A percentile compares a stretch with the other conserved stretches of the same genome.
These are phyloP conservation scores for Poecilia wingei DNA, from an alignment of 2,797 vertebrate species.

Conservation along the genomic window DNA sequence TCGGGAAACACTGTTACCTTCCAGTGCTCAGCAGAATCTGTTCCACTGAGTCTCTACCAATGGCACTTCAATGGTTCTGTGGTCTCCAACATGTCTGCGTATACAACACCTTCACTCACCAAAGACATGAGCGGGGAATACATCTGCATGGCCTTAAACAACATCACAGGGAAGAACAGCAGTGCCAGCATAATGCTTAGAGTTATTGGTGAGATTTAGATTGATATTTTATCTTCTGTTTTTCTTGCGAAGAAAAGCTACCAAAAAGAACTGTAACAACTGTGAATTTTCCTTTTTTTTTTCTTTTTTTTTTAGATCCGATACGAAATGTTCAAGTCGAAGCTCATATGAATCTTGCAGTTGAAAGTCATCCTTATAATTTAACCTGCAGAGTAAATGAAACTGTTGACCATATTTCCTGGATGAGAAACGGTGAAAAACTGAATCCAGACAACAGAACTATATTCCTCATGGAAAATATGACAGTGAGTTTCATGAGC, in stretches of 20 bases:
- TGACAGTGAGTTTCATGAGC: conserved; percentile 50
- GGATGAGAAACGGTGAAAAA: conserved; percentile 51
- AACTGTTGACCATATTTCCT: conserved; percentile 45
- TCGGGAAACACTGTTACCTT: conserved; percentile 35
- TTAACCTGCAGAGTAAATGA: conserved; percentile 53
- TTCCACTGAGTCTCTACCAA: conserved; percentile 50
- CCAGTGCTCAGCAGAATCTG: conserved; percentile 53
- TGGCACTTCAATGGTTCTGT: conserved; percentile 51
- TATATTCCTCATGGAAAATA: conserved; percentile 34
- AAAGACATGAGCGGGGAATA: conserved; percentile 42
- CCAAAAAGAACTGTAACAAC: not conserved
- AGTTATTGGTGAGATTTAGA: conserved; percentile 59
- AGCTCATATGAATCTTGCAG: not conserved
- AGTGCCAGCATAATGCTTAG: conserved; percentile 30
- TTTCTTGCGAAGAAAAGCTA: not conserved
- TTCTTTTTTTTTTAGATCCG: not conserved
- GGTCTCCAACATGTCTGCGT: conserved; percentile 43
- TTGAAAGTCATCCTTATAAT: not conserved
- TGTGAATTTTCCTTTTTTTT: not conserved
- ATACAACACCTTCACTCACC: conserved; percentile 41
- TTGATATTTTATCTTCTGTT: not conserved
- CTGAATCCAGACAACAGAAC: conserved; percentile 33
- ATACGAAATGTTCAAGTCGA: not conserved
- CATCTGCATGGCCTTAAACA: conserved; percentile 66
- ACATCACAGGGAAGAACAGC: conserved; percentile 55